Base-by-base conservation (phyloP, 2,888 invertebrate species). In the Nymphalis polychloros region DNA sequence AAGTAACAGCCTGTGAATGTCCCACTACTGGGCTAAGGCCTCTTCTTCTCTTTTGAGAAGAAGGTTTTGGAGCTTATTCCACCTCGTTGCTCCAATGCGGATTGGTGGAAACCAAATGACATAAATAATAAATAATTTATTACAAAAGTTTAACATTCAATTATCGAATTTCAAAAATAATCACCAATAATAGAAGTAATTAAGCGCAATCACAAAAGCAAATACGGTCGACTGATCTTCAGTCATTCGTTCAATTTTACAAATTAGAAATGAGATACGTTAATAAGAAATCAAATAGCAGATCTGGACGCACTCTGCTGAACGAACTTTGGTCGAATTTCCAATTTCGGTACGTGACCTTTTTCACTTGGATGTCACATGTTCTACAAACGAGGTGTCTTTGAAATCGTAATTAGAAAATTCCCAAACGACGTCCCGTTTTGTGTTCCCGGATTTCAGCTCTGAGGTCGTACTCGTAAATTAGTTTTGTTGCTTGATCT, bases 321-420 rank as follows among this genome's bases (percentile, higher is more conserved):
- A 55, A 79, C 72, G 72, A 73, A 69, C 69, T 72, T 74, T 75
- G 74, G 76, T 76, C 74, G 73, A 79, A 77, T 85, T 87, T 85
- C 89, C 89, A 90, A 92, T 90, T 89, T 89, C 86, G 85, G 85
- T 84, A 89, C 87, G 91, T 90, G 90, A 92, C 92, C 92, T 89
- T 90, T 92, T 89, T 87, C 88, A 86, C 81, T 84, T 82, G 82
- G 81, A 83, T 84, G 90, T 92, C 90, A 90, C 92, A 90, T 89
- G 87, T 84, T 88, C 88, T 81, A 86, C 88, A 86, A 89, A 89
- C 90, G 91, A 92, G 90, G 88, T 90, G 90, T 92, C 91, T 92
- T 92, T 91, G 90, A 89, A 89, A 89, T 88, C 89, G 91, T 92
- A 92, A 92, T 92, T 92, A 92, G 91, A 90, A 92, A 92, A 92